Conservation (phyloP, 2,113 vertebrate species). For the Piaya cayana region DNA sequence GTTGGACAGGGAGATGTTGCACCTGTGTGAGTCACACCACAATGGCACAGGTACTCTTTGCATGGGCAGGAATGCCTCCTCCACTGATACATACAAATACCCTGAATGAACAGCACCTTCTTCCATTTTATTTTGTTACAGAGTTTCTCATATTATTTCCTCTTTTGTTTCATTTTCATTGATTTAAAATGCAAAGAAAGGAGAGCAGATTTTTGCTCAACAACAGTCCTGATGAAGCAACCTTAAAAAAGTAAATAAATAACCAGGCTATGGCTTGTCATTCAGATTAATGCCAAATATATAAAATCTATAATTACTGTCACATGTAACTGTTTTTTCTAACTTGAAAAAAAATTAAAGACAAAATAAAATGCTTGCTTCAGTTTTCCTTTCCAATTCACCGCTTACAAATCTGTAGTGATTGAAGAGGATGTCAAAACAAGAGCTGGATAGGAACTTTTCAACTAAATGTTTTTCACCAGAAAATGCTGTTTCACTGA, state of each 20-base stretch:
- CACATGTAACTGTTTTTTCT: background rate
- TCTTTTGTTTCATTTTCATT: background rate
- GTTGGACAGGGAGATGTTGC: background rate
- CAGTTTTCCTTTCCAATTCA: background rate
- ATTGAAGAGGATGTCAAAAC: constrained; percentile 26
- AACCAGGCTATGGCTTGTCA: background rate
- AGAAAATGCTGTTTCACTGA: constrained; percentile 16
- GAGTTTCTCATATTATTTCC: background rate
- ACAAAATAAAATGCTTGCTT: constrained; percentile 2
- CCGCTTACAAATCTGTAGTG: background rate
- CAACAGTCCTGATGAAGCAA: background rate
- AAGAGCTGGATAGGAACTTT: background rate
- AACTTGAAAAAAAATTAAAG: background rate
- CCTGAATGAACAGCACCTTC: background rate
- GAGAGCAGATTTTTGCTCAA: background rate
- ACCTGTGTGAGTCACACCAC: background rate
- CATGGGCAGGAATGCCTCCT: background rate
- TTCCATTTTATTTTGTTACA: background rate
- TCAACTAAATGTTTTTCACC: constrained; percentile 29
- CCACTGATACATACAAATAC: background rate
- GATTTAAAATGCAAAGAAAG: background rate
- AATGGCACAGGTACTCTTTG: background rate
- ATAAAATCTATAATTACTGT: background rate
- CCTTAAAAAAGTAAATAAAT: background rate
- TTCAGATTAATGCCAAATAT: background rate